Conservation (phyloP, 2,113 vertebrate genomes). For the Eurystomus gularis region DNA sequence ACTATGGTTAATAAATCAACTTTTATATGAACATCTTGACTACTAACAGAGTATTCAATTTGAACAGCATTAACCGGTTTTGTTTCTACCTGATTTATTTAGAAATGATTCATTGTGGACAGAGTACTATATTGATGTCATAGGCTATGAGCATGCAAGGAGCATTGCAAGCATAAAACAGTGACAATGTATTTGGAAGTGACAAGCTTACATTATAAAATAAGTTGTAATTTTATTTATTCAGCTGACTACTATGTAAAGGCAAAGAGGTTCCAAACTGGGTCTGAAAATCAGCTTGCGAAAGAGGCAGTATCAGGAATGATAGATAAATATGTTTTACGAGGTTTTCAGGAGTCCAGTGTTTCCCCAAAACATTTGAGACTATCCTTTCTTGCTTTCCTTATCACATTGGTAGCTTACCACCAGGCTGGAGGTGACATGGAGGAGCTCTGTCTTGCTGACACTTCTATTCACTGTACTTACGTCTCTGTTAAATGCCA, state of each 20-base stretch:
- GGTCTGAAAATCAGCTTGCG: neutral
- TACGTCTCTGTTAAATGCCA: neutral
- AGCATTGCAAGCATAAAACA: neutral
- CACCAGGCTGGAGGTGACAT: neutral
- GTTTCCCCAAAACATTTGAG: neutral
- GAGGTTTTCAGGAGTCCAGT: neutral
- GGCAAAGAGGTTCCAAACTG: neutral
- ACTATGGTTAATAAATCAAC: neutral
- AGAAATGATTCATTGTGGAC: neutral
- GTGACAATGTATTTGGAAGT: neutral
- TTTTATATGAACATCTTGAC: neutral
- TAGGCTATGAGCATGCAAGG: neutral
- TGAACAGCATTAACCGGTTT: neutral
- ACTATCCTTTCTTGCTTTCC: neutral
- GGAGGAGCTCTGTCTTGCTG: neutral
- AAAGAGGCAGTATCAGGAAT: neutral
- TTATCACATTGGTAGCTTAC: neutral
- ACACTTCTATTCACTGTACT: neutral
- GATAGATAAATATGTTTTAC: neutral
- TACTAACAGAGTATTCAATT: neutral
- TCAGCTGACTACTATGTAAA: neutral
- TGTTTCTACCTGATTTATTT: neutral
- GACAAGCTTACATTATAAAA: neutral
- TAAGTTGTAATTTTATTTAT: neutral
- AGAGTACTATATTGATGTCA: rapidly evolving